Percentiles rank a stretch among this genome's conserved stretches.
phyloP scores from a whole-genome alignment of 2,888 invertebrate genomes.

The Melipona bicolor region DNA sequence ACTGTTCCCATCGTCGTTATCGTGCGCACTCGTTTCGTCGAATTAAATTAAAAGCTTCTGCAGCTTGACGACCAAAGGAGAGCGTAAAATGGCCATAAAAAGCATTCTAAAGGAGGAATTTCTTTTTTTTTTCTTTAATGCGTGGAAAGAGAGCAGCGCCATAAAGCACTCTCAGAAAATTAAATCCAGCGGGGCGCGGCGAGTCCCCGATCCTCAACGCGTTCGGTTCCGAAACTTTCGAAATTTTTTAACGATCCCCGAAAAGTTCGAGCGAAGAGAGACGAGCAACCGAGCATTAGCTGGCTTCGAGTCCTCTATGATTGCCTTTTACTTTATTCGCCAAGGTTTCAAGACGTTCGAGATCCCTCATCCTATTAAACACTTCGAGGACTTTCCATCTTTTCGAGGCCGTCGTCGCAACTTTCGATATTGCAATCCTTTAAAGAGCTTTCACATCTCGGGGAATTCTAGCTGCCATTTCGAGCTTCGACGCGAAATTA shows the following conservation, averaged over 20 bases:
- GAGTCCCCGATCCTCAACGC: neutral
- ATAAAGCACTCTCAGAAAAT: neutral
- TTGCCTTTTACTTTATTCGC: constrained; percentile 15
- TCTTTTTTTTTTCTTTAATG: neutral
- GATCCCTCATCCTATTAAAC: constrained; percentile 40
- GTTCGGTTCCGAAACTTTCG: neutral
- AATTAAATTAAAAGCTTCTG: neutral
- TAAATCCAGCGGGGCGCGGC: neutral
- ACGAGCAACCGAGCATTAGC: neutral
- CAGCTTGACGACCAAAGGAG: neutral
- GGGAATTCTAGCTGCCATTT: constrained; percentile 16
- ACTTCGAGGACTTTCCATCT: constrained; percentile 24
- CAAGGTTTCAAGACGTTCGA: constrained; percentile 17
- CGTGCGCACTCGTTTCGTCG: neutral
- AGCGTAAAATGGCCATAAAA: neutral
- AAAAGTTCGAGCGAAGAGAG: neutral
- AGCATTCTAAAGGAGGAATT: neutral
- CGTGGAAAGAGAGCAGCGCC: neutral
- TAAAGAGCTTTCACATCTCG: constrained; percentile 27
- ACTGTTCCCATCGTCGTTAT: neutral
- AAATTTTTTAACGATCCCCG: neutral
- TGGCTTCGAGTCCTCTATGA: neutral
- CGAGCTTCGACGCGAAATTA: constrained; percentile 20
- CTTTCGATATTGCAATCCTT: constrained; percentile 46
- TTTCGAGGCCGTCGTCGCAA: constrained; percentile 25